phyloP scores from a whole-genome alignment of 2,888 invertebrate species.

The Heliothis peltigera region DNA sequence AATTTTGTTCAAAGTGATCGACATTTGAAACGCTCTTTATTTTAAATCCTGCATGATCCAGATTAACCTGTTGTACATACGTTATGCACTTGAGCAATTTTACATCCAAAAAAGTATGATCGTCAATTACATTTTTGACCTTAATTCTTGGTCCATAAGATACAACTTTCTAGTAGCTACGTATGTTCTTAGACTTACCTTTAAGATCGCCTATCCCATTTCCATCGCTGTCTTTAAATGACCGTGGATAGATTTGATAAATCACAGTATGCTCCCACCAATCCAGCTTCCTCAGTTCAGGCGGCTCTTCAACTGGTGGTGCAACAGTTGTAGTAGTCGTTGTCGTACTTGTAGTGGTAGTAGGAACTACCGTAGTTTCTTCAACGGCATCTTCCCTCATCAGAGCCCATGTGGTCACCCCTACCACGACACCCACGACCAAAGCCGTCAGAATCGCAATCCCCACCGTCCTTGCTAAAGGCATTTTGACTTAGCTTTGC shows the following conservation, averaged over 20 bases:
- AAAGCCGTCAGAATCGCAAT: conserved; percentile 51
- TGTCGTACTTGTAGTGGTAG: conserved; percentile 60
- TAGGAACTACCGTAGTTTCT: conserved; percentile 23
- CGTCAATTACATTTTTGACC: not conserved
- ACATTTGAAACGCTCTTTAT: conserved; percentile 7
- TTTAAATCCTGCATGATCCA: not conserved
- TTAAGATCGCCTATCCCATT: conserved; percentile 95
- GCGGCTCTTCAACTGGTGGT: conserved; percentile 81
- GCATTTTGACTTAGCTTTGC: conserved; percentile 23
- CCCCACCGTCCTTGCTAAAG: conserved; percentile 6
- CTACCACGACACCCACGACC: conserved; percentile 63
- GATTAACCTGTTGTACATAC: not conserved
- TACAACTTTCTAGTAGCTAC: no score
- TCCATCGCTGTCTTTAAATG: conserved; percentile 94
- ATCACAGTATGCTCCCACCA: conserved; percentile 91
- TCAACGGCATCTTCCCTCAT: conserved; percentile 81
- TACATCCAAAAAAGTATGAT: not conserved
- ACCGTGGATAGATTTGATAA: conserved; percentile 95
- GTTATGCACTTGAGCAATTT: not conserved
- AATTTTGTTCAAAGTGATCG: conserved; percentile 3
- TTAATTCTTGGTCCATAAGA: not conserved
- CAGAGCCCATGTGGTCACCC: conserved; percentile 70
- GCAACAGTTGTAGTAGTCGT: not conserved
- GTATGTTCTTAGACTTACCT: conserved; percentile 81
- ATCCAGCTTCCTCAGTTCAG: conserved; percentile 77